Evolutionary conservation across 1,140 invertebrate species (phyloP), one percentile per base, ranked within the genome.

Genomic region (Hydropsyche tenuis): DNA sequence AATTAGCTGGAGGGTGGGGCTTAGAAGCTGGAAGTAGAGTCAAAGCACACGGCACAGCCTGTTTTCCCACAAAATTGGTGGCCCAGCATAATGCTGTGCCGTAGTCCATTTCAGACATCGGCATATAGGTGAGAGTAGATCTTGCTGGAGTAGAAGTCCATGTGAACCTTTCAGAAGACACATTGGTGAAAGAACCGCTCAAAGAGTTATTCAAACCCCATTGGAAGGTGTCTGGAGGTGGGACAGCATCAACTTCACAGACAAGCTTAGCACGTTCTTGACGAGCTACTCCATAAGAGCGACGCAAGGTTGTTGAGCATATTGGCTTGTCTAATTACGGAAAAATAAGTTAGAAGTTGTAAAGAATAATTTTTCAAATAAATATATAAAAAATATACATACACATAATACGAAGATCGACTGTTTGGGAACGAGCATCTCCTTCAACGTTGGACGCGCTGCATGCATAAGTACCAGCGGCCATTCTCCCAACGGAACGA

Each of bases 141-240:
- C 89, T 88, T 27, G 88, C 87, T 63, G 88, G 87, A 51, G 87
- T 85, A 1, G 87, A 86, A 37, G 87, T 86, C 69, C 89, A 85
- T 63, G 87, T 87, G 81, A 87, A 89, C 16, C 87, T 85, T 16
- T 86, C 80, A 0, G 72, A n/a, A 0, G 72, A 22, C 80, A 81
- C 69, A 88, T 87, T 11, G 6, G 48, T 70, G 90, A 88, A 78
- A 65, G 91, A 88, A 72, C 89, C 90, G 77, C 94, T 91, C 12
- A 92, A 91, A 1, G 93, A 94, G 82, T 94, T 95, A 83, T 96
- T 96, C 81, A 96, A 94, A 27, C 92, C 90, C 95, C 95, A 96
- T 75, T 92, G 90, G 82, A 96, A 96, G 69, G 87, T 90, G 75
- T 92, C 89, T 18, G 93, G 92, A 12, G 90, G 87, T 14, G 95